Percentiles rank a stretch among this genome's conserved stretches.
Conservation (phyloP, 1,140 invertebrate species). For the Thrips palmi region DNA sequence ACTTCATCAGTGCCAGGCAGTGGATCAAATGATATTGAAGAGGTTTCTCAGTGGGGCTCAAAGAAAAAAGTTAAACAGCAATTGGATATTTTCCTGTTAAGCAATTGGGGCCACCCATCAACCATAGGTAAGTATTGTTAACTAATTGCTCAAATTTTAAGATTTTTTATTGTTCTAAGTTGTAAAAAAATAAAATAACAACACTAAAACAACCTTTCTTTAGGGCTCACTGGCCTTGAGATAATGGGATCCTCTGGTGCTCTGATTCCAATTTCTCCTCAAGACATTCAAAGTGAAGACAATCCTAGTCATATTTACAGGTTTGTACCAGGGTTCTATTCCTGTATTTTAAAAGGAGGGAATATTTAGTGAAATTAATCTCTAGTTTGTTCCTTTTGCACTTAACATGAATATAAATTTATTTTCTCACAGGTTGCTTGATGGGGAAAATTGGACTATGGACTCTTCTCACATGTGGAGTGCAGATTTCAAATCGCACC, state of each 20-base stretch:
- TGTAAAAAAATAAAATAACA: not conserved
- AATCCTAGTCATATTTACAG: too few species aligned
- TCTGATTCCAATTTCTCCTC: slow-evolving; percentile 17
- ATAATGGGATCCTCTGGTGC: slow-evolving; percentile 23
- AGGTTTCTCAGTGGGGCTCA: too few species aligned
- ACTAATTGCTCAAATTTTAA: too few species aligned
- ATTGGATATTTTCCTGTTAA: too few species aligned
- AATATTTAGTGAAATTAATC: slow-evolving; percentile 16
- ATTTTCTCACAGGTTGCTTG: slow-evolving; percentile 25
- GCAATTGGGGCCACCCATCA: too few species aligned
- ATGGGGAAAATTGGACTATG: slow-evolving; percentile 36
- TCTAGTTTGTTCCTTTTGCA: slow-evolving; percentile 1
- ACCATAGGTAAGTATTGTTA: slow-evolving; percentile 7
- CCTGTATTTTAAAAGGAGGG: slow-evolving; percentile 13
- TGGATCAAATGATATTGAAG: too few species aligned
- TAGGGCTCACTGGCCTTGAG: slow-evolving; percentile 32
- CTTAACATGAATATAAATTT: slow-evolving; percentile 5
- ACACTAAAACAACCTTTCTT: slow-evolving; percentile 8
- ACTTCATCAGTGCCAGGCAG: too few species aligned
- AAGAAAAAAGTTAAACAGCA: too few species aligned
- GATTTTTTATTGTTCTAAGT: not conserved
- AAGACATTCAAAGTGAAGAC: slow-evolving; percentile 15
- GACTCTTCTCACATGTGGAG: slow-evolving; percentile 42
- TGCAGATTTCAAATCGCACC: slow-evolving; percentile 20
- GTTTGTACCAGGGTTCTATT: slow-evolving; percentile 11